Percentiles rank a stretch among this genome's conserved stretches.
Evolutionary conservation across 2,888 invertebrate genomes (phyloP).

Genomic region (Bembecia ichneumoniformis): DNA sequence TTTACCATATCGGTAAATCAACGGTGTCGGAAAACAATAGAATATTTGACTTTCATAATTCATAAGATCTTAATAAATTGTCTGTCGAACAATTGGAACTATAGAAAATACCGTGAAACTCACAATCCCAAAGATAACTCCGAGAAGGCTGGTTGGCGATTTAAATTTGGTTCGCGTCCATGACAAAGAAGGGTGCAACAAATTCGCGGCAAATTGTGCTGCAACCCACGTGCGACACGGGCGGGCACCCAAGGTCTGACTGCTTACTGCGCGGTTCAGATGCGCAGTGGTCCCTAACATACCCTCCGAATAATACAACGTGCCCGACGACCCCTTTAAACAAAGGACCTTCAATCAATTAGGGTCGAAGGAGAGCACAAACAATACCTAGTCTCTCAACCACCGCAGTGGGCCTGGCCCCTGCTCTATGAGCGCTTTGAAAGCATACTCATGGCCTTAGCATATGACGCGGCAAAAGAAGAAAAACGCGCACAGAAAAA

Average conservation of each 20-base stretch:
- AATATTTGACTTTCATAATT: too few species aligned
- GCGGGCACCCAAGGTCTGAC: slow-evolving; percentile 30
- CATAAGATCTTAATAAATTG: too few species aligned
- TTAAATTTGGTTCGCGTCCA: neutral
- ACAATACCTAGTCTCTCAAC: slow-evolving; percentile 16
- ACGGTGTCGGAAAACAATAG: too few species aligned
- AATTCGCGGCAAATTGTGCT: slow-evolving; percentile 38
- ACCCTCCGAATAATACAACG: slow-evolving; percentile 53
- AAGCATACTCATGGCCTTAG: slow-evolving; percentile 49
- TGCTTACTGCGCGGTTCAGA: slow-evolving; percentile 60
- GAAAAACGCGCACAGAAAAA: slow-evolving; percentile 67
- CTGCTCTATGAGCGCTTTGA: slow-evolving; percentile 26
- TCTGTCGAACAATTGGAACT: too few species aligned
- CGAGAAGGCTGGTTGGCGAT: neutral
- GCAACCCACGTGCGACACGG: slow-evolving; percentile 47
- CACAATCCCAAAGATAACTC: neutral
- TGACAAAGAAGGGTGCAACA: slow-evolving; percentile 23
- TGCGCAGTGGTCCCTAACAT: slow-evolving; percentile 53
- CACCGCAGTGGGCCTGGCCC: slow-evolving; percentile 18
- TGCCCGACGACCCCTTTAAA: slow-evolving; percentile 44
- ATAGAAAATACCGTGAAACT: neutral
- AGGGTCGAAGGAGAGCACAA: slow-evolving; percentile 29
- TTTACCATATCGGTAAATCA: too few species aligned
- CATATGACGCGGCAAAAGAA: slow-evolving; percentile 70
- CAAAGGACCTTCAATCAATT: slow-evolving; percentile 64